Evolutionary conservation across 2,888 invertebrate genomes (phyloP).

Genomic region (Sinohyriopsis cumingii): DNA sequence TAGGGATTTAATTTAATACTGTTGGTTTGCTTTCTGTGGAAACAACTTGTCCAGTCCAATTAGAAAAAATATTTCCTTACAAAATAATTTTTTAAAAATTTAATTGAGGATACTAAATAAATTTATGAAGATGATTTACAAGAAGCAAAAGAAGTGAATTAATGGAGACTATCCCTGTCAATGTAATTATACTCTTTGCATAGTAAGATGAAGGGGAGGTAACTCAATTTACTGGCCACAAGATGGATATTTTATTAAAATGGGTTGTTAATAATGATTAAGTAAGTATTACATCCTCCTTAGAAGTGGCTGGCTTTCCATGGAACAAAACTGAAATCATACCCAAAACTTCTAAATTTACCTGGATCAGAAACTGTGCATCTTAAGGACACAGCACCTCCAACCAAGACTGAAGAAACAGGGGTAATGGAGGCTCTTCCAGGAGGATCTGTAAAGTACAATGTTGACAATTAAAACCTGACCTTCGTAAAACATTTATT

Average conservation of each 20-base stretch:
- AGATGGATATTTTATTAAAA: background rate
- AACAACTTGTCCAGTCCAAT: background rate
- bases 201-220: too few species aligned
- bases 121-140: too few species aligned
- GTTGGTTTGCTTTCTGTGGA: background rate
- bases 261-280: too few species aligned
- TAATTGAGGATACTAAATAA: too few species aligned
- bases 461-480: background rate
- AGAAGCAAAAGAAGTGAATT: too few species aligned
- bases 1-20: background rate
- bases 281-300: too few species aligned
- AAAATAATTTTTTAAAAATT: too few species aligned
- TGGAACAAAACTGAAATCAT: background rate
- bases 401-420: constrained; percentile 44
- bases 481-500: too few species aligned
- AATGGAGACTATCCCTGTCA: too few species aligned
- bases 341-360: constrained; percentile 1
- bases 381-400: constrained; percentile 29
- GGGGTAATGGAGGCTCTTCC: constrained; percentile 48
- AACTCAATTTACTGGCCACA: background rate
- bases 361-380: constrained; percentile 39
- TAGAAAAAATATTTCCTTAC: too few species aligned
- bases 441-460: constrained; percentile 44
- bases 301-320: too few species aligned
- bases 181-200: too few species aligned